phyloP scores from a whole-genome alignment of 2,797 vertebrate genomes.

The Monodelphis domestica region DNA sequence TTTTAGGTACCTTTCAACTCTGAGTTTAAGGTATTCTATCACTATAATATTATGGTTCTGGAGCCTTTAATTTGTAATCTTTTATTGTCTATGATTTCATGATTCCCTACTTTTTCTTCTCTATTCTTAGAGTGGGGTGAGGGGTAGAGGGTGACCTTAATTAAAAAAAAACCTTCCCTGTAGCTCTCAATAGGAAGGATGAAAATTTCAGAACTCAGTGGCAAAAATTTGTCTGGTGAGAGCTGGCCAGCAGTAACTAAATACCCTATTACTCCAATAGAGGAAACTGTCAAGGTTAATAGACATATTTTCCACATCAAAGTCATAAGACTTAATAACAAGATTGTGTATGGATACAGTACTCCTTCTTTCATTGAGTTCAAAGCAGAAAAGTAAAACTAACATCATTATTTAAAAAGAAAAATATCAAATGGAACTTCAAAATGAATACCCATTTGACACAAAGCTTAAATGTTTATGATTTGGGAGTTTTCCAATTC shows the following conservation, averaged over 20 bases:
- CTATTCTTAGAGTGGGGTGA: background rate
- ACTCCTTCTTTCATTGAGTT: constrained; percentile 39
- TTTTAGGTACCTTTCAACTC: background rate
- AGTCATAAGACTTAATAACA: constrained; percentile 67
- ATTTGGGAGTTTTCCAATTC: constrained; percentile 35
- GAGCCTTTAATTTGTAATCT: background rate
- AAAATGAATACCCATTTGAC: constrained; percentile 66
- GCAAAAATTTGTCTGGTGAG: constrained; percentile 51
- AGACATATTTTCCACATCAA: constrained; percentile 66
- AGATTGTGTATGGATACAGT: constrained; percentile 55
- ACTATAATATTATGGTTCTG: background rate
- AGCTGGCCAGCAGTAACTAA: constrained; percentile 57
- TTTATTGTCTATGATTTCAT: background rate
- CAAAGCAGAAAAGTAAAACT: constrained; percentile 62
- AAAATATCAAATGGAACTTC: background rate
- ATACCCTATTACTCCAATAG: constrained; percentile 43
- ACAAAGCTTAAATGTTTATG: constrained; percentile 23
- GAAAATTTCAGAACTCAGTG: constrained; percentile 40
- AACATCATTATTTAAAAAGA: constrained; percentile 56
- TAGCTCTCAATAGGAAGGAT: background rate
- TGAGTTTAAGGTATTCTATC: background rate
- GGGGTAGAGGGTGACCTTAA: background rate
- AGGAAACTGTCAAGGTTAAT: constrained; percentile 63
- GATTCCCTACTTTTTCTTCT: background rate
- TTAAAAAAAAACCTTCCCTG: background rate